Base-by-base conservation (phyloP, 2,797 vertebrate genomes). In the Chaenodraco wilsoni region DNA sequence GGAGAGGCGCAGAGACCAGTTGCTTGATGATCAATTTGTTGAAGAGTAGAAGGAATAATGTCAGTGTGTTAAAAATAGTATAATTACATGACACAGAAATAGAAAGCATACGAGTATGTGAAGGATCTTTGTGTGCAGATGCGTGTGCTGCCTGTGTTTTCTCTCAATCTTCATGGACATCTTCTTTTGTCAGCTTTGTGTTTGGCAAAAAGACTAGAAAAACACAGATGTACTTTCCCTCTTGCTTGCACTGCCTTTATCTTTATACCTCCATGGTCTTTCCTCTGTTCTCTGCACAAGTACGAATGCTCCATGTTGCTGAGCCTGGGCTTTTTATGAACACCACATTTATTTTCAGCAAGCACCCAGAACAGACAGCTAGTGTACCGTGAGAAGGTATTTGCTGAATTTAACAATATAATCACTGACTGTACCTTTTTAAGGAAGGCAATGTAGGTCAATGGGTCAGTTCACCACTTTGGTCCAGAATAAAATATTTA, bases 21-120 rank as follows among this genome's bases (percentile, higher is more conserved):
- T 78, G 57, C 62, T 84, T 69, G 13, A 67, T 85, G 66, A 65
- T 4, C 51, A 56, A 13, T 82, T 50, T 74, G 66, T 37, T 37
- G 33, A 57, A 55, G 66, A 45, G 51, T 19, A 41, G 56, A 57
- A 59, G 40, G 57, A 50, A 48, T 37, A 52, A 45, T 48, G 50
- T 46, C 7, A 14, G 19, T 21, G 54, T 54, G 43, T 66, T 49
- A 43, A 19, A 60, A 21, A 56, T 55, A 13, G 45, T 17, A 41
- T 63, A 5, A 4, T n/a, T 58, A 46, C 50, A 37, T 50, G 41
- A 51, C 7, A 44, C 14, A n/a, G 37, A 45, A 63, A 59, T 31
- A 56, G 16, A 40, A 41, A 13, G 44, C 31, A 3, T 50, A 3
- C 27, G 41, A 52, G 14, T 11, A 15, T n/a, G 43, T 4, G 44